A percentile compares a stretch with the other conserved stretches of the same genome.
Conservation (phyloP, 2,888 invertebrate genomes). For the Maniola hyperantus region DNA sequence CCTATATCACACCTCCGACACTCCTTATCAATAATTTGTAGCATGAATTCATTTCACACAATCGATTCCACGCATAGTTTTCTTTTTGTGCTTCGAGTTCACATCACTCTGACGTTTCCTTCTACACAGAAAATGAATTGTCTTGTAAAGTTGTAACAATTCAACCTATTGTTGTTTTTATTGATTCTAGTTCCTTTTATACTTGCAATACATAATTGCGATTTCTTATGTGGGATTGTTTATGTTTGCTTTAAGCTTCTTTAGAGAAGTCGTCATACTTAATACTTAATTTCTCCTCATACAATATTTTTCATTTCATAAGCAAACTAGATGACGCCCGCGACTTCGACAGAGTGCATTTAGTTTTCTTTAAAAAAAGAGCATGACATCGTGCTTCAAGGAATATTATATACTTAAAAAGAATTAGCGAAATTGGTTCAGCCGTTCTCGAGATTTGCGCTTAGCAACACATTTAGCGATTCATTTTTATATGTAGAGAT, state of each 20-base stretch:
- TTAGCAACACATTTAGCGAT: too few relatives aligned
- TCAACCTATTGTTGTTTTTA: slow-evolving; percentile 13
- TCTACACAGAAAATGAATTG: slow-evolving; percentile 1
- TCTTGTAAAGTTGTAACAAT: neutral
- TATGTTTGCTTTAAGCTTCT: neutral
- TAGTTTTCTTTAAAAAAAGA: too few relatives aligned
- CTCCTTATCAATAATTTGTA: neutral
- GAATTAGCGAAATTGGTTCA: too few relatives aligned
- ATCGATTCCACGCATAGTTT: neutral
- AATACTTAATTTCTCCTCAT: neutral
- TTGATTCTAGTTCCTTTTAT: neutral
- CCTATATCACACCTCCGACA: too few relatives aligned
- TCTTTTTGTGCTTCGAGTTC: neutral
- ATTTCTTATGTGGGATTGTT: neutral
- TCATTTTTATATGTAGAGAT: too few relatives aligned
- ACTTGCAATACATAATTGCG: neutral
- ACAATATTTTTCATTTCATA: neutral
- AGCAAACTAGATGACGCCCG: neutral
- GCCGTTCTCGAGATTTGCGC: too few relatives aligned
- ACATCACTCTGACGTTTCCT: neutral
- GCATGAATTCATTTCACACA: slow-evolving; percentile 6
- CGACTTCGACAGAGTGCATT: too few relatives aligned
- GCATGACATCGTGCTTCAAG: too few relatives aligned
- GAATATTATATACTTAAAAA: too few relatives aligned
- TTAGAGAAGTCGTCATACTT: too few relatives aligned